Evolutionary conservation across 2,113 vertebrate genomes (phyloP).

Genomic region (human (Homo sapiens)): GRCh38 chr19:31402501-31403000

Average conservation of each 20-base stretch:
- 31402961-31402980: neutral
- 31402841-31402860: neutral
- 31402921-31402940: neutral
- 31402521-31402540: neutral
- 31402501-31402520: neutral
- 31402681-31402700: neutral
- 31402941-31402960: neutral
- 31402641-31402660: neutral
- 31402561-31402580: neutral
- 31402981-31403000: neutral
- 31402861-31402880: neutral
- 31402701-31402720: neutral
- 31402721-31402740: neutral
- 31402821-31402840: neutral
- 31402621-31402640: neutral
- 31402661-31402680: neutral
- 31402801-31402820: neutral
- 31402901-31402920: too few relatives aligned
- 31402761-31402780: neutral
- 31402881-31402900: neutral
- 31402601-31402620: too few relatives aligned
- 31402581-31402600: fast-evolving
- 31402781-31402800: too few relatives aligned
- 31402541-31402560: neutral
- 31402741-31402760: too few relatives aligned